These are phyloP conservation scores for Acomys russatus DNA, from an alignment of 2,797 vertebrate genomes.

Conservation along the genomic window DNA sequence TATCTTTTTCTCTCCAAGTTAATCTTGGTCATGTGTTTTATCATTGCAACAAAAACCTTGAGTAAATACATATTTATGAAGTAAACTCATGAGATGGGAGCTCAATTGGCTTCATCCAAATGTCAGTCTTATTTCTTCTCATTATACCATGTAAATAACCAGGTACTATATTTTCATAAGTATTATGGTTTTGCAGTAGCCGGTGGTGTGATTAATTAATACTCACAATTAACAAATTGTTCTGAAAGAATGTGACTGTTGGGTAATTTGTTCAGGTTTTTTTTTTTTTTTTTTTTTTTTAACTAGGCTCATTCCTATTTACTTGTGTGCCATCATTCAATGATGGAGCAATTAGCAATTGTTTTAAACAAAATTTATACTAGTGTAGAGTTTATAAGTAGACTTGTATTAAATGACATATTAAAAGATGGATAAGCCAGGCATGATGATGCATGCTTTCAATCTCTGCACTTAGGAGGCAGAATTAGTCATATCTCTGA, in stretches of 20 bases:
- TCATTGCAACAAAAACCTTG: neutral
- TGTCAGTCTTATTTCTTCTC: neutral
- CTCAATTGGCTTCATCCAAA: neutral
- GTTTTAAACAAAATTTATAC: slow-evolving; percentile 61
- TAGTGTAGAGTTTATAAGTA: neutral
- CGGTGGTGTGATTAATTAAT: slow-evolving; percentile 64
- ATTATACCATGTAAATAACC: neutral
- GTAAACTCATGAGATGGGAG: slow-evolving; percentile 52
- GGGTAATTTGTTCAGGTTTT: slow-evolving; percentile 50
- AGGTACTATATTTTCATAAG: slow-evolving; percentile 41
- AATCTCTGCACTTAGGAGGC: neutral
- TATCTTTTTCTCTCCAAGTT: neutral
- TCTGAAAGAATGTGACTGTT: slow-evolving; percentile 50
- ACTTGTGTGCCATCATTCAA: neutral
- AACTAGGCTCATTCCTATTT: slow-evolving; percentile 20
- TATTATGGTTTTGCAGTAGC: slow-evolving; percentile 51
- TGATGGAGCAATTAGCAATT: neutral
- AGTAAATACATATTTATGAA: neutral
- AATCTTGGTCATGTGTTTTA: neutral
- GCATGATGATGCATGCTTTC: neutral
- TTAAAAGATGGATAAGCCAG: neutral
- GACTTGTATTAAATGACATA: slow-evolving; percentile 21
- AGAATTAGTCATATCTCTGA: neutral
- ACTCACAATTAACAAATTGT: slow-evolving; percentile 1
- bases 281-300: slow-evolving; percentile 62